These are phyloP conservation scores for Actenoides hombroni DNA, from an alignment of 2,113 vertebrate species.

Conservation along the genomic window DNA sequence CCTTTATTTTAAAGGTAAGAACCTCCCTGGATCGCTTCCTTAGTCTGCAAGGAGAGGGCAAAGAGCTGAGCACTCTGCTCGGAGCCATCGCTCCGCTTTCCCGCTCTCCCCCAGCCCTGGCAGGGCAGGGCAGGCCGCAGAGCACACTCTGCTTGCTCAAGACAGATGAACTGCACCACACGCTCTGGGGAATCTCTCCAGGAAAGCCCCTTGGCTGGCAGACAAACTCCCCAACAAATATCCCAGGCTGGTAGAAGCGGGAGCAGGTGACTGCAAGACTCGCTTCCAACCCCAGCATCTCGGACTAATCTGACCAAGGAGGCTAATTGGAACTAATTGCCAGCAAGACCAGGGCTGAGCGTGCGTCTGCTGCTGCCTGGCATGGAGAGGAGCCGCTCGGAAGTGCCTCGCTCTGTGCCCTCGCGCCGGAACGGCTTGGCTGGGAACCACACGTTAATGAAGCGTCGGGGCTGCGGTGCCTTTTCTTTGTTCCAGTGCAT, in stretches of 20 bases:
- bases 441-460: slow-evolving; percentile 52
- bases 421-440: slow-evolving; percentile 50
- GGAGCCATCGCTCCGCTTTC: not conserved
- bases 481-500: slow-evolving; percentile 66
- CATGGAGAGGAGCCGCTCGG: not conserved
- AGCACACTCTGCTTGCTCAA: not conserved
- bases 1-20: slow-evolving; percentile 95
- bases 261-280: slow-evolving; percentile 53
- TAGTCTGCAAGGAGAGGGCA: not conserved
- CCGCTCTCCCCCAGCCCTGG: not conserved
- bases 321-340: slow-evolving; percentile 66
- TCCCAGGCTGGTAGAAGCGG: not conserved
- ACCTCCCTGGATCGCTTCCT: not conserved
- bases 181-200: slow-evolving; percentile 45
- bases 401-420: slow-evolving; percentile 38
- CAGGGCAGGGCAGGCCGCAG: not conserved
- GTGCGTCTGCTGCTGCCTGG: slow-evolving; percentile 56
- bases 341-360: slow-evolving; percentile 60
- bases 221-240: slow-evolving; percentile 23
- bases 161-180: not conserved
- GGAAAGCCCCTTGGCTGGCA: slow-evolving; percentile 48
- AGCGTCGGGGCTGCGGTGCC: slow-evolving; percentile 38
- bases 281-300: slow-evolving; percentile 51
- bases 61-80: not conserved
- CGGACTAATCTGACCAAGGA: slow-evolving; percentile 58